Evolutionary conservation across 64 coral and sea anemone genomes (phyloP).

Genomic region (Montipora capricornis): DNA sequence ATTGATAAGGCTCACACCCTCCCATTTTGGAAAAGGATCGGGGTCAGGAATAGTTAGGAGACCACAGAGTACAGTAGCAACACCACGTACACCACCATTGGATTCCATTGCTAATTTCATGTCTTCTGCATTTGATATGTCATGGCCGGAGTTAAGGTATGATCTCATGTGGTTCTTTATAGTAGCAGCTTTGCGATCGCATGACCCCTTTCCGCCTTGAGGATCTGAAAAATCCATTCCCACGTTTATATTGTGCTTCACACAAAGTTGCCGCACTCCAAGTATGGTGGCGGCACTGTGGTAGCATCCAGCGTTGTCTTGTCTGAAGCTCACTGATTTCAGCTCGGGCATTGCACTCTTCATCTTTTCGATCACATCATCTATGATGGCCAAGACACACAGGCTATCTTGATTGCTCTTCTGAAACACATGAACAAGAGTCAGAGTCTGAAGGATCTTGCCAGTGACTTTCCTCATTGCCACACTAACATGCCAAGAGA

Average conservation of each 20-base stretch:
- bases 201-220: not conserved
- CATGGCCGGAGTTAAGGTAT: not conserved
- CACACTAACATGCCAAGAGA: not conserved
- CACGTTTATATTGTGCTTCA: too few relatives aligned
- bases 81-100: not conserved
- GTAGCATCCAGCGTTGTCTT: constrained; percentile 7
- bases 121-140: not conserved
- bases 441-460: not conserved
- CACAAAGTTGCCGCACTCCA: not conserved
- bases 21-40: constrained; percentile 1
- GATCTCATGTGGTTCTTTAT: not conserved
- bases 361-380: not conserved
- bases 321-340: not conserved
- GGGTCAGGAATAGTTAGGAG: not conserved
- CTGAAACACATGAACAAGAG: too few relatives aligned
- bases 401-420: constrained; percentile 1
- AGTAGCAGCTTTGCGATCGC: not conserved
- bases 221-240: too few relatives aligned
- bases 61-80: not conserved
- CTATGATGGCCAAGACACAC: not conserved
- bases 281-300: not conserved
- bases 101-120: not conserved
- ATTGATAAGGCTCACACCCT: not conserved
- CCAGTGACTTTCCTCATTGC: not conserved
- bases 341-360: not conserved